These are phyloP conservation scores for Syrrhaptes paradoxus DNA, from an alignment of 2,113 vertebrate genomes.

Conservation along the genomic window DNA sequence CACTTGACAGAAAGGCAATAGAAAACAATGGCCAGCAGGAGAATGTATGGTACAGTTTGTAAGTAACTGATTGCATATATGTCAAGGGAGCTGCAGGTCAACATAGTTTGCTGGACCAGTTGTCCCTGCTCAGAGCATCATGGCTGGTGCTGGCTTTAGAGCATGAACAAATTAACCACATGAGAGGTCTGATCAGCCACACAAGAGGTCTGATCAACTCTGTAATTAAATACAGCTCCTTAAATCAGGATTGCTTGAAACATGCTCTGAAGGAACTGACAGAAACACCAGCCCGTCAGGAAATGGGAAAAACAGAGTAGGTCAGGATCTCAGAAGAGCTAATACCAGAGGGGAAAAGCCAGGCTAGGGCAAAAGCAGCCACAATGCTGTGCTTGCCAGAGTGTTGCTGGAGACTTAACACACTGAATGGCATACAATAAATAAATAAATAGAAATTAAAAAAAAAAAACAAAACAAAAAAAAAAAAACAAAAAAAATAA, in stretches of 20 bases:
- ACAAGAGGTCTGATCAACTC: background rate
- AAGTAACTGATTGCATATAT: accelerated
- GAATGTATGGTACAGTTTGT: background rate
- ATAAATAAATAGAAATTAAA: too few species aligned
- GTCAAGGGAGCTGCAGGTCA: background rate
- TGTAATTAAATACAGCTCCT: background rate
- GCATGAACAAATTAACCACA: background rate
- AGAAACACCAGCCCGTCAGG: background rate
- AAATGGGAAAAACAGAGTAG: background rate
- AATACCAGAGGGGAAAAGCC: background rate
- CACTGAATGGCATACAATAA: background rate
- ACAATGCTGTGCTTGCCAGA: background rate
- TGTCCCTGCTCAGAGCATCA: accelerated
- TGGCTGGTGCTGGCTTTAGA: background rate
- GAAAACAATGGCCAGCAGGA: background rate
- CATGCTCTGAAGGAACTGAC: background rate
- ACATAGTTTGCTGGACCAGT: background rate
- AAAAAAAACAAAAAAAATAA: background rate
- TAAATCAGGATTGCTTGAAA: background rate
- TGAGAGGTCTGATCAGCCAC: background rate
- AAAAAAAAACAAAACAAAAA: background rate
- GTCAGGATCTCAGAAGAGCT: background rate
- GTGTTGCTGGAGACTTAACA: background rate
- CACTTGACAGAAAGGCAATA: background rate
- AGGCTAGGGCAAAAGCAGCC: background rate